Percentiles rank a stretch among this genome's conserved stretches.
Evolutionary conservation across 2,113 vertebrate species (phyloP).

Genomic region (Siphamia tubifer): DNA sequence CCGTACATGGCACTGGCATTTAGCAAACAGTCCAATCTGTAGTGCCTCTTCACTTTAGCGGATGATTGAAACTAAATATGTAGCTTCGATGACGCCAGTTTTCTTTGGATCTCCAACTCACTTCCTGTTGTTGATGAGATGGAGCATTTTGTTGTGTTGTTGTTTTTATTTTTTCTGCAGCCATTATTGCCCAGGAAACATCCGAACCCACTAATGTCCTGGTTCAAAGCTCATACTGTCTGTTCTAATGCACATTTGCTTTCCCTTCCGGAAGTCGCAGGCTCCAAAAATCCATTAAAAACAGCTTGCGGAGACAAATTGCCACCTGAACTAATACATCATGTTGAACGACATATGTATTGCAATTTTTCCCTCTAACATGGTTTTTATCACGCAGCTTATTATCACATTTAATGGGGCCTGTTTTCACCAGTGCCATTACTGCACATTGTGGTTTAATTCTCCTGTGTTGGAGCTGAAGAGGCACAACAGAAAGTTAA

Average conservation of each 20-base stretch:
- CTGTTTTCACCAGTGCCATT: slow-evolving; percentile 43
- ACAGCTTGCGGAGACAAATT: slow-evolving; percentile 36
- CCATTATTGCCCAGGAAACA: slow-evolving; percentile 43
- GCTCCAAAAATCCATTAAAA: slow-evolving; percentile 46
- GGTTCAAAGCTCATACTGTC: slow-evolving; percentile 4
- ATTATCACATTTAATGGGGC: slow-evolving; percentile 60
- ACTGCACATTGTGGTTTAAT: slow-evolving; percentile 44
- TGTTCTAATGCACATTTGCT: slow-evolving; percentile 31
- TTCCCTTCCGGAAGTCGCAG: slow-evolving; percentile 19
- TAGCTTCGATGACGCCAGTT: not conserved
- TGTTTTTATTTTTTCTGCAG: slow-evolving; percentile 1
- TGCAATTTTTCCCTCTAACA: slow-evolving; percentile 18
- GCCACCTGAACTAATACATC: slow-evolving; percentile 49
- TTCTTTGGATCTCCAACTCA: not conserved
- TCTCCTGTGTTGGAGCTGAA: slow-evolving; percentile 36
- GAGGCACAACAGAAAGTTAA: slow-evolving; percentile 44
- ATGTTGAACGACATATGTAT: slow-evolving; percentile 39
- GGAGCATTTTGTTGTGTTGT: slow-evolving; percentile 42
- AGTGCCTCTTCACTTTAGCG: not conserved
- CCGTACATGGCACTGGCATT: not conserved
- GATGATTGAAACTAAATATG: not conserved
- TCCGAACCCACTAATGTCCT: slow-evolving; percentile 40
- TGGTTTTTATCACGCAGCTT: slow-evolving; percentile 46
- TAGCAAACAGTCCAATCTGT: not conserved
- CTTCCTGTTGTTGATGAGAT: slow-evolving; percentile 42